phyloP scores from a whole-genome alignment of 2,888 invertebrate species.

The Oscheius sp. region DNA sequence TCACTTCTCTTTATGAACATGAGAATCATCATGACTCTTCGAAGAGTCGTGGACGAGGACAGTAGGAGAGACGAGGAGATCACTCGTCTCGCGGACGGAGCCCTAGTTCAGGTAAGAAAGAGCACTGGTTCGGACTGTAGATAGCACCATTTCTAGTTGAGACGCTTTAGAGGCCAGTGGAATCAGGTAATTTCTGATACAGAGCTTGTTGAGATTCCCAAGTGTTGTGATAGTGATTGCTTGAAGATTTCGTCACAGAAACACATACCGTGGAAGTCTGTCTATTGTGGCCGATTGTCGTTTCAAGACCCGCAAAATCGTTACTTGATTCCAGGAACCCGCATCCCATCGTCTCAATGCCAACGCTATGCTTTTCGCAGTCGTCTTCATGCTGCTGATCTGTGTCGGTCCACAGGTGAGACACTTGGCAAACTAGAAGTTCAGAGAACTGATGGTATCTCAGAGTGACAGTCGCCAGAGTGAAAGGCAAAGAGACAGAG shows the following conservation, averaged over 20 bases:
- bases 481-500: no score
- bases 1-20: conserved; percentile 65
- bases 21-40: conserved; percentile 66
- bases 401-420: conserved; percentile 71
- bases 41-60: conserved; percentile 67
- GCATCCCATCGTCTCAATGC: conserved; percentile 62
- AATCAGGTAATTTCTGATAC: background rate
- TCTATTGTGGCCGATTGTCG: background rate
- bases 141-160: background rate
- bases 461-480: background rate
- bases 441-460: conserved; percentile 22
- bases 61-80: conserved; percentile 52
- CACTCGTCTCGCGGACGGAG: conserved; percentile 50
- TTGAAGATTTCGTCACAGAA: background rate
- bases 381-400: conserved; percentile 69
- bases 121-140: background rate
- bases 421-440: background rate
- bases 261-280: background rate
- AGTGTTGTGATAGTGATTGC: no score
- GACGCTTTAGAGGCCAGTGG: conserved; percentile 5
- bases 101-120: conserved; percentile 43
- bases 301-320: background rate
- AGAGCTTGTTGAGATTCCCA: background rate
- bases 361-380: conserved; percentile 73
- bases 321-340: conserved; percentile 40